Conservation (phyloP, 2,113 vertebrate species). For the Scomber japonicus region DNA sequence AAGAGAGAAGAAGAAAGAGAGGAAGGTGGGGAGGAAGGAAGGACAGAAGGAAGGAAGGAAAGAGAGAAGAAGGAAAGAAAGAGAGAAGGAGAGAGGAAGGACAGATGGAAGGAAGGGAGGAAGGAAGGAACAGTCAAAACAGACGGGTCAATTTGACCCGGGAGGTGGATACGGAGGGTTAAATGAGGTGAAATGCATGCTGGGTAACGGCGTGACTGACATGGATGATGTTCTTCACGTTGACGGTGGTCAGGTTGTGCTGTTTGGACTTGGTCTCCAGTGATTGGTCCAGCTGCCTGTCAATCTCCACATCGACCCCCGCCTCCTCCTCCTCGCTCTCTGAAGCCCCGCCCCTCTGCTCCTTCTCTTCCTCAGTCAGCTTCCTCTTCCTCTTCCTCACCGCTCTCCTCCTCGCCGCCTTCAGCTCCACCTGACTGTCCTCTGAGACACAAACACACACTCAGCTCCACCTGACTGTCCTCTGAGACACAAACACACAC, state of each 20-base stretch:
- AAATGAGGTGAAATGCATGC: too few species aligned
- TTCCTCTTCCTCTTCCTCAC: constrained; percentile 51
- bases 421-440: constrained; percentile 75
- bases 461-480: constrained; percentile 75
- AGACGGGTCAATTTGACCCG: too few species aligned
- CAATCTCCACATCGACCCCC: constrained; percentile 86
- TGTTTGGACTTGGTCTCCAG: constrained; percentile 94
- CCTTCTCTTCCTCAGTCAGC: constrained; percentile 60
- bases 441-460: constrained; percentile 56
- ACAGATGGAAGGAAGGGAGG: too few species aligned
- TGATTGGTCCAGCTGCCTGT: constrained; percentile 90
- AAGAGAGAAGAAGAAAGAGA: too few species aligned
- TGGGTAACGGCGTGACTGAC: constrained; percentile 81
- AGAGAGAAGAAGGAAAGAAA: too few species aligned
- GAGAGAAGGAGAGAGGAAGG: too few species aligned
- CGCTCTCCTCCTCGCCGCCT: constrained; percentile 70
- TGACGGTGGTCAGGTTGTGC: constrained; percentile 94
- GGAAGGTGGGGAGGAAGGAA: too few species aligned
- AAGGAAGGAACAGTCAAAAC: too few species aligned
- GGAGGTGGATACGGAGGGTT: too few species aligned
- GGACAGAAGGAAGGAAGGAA: too few species aligned
- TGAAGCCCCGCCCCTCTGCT: constrained; percentile 28
- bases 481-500: constrained; percentile 56
- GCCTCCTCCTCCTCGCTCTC: constrained; percentile 52
- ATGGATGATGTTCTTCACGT: constrained; percentile 97